phyloP scores from a whole-genome alignment of 64 coral and sea anemone genomes.

The Exaiptasia diaphana region DNA sequence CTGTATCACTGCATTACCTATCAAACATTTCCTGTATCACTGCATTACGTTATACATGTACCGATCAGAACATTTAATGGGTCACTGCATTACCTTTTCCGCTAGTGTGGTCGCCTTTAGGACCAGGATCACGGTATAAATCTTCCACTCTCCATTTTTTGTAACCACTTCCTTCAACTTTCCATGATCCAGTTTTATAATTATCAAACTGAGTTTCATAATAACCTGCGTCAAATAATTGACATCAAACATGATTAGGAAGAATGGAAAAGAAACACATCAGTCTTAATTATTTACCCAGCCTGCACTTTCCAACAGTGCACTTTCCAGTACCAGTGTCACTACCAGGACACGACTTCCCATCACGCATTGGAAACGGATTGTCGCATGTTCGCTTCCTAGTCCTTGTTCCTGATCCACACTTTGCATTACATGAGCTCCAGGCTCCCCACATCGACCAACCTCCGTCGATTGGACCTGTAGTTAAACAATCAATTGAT shows the following conservation, averaged over 20 bases:
- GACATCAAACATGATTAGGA: neutral
- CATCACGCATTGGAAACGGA: neutral
- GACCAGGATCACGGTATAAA: neutral
- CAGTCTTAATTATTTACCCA: too few species aligned
- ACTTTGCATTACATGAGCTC: neutral
- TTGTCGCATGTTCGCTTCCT: neutral
- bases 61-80: too few species aligned
- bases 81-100: neutral
- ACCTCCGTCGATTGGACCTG: neutral
- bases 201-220: slow-evolving; percentile 6
- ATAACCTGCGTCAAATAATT: neutral
- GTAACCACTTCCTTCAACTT: neutral
- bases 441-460: neutral
- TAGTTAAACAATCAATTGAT: neutral
- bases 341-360: neutral
- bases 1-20: too few species aligned
- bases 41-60: too few species aligned
- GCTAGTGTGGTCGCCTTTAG: neutral
- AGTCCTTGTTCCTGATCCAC: neutral
- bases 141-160: neutral
- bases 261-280: neutral
- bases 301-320: neutral
- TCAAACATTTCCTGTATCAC: too few species aligned
- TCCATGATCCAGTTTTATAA: neutral
- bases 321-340: neutral